Conservation (phyloP, 2,113 vertebrate genomes). For the Ceratotherium simum region DNA sequence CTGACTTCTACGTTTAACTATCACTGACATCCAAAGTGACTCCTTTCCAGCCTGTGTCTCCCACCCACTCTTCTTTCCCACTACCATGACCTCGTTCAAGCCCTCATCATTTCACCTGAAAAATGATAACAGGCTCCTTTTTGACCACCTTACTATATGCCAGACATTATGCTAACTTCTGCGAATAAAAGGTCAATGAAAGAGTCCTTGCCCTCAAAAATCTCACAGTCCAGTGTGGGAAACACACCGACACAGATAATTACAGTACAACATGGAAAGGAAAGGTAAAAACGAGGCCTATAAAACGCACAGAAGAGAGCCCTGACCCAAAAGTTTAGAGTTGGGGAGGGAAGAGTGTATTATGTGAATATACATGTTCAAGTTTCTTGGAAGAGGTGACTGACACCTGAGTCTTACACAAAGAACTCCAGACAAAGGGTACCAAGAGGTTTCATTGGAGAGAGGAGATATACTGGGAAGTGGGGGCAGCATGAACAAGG, state of each 20-base stretch:
- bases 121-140: not conserved
- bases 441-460: not conserved
- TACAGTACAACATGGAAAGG: not conserved
- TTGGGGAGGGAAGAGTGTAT: not conserved
- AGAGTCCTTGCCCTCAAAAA: not conserved
- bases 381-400: not conserved
- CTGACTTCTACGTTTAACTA: not conserved
- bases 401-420: not conserved
- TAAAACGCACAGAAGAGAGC: not conserved
- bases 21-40: not conserved
- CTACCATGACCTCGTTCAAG: not conserved
- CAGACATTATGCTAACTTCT: not conserved
- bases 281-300: not conserved
- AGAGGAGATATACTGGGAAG: not conserved
- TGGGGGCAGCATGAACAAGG: not conserved
- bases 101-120: not conserved
- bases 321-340: not conserved
- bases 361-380: not conserved
- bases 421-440: not conserved
- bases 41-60: not conserved
- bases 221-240: not conserved
- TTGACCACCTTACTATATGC: not conserved
- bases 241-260: not conserved
- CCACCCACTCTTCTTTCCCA: not conserved
- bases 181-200: not conserved